Base-by-base conservation (phyloP, 2,113 vertebrate genomes). In the Numida meleagris region DNA sequence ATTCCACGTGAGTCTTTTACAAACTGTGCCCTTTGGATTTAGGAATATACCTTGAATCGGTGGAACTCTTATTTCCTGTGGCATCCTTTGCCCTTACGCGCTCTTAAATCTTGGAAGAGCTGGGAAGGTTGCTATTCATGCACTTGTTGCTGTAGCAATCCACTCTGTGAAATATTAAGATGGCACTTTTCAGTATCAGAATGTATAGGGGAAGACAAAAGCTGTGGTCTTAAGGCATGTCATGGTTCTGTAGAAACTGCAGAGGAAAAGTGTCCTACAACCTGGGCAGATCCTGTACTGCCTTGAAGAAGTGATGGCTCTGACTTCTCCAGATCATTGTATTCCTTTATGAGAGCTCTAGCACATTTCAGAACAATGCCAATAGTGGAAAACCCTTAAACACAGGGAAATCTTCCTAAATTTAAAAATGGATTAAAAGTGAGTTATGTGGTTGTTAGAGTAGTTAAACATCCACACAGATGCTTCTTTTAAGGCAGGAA, bases 401-500 rank as follows among this genome's bases (percentile, higher is more conserved):
- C 25, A 82, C 45, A 6, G 40, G 43, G 73, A 91, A 73, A 70
- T 86, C 24, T 29, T 96, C 50, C 63, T 78, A 29, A 70, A 68
- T 94, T 65, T 87, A 84, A 58, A 90, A 91, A 79, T 17, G 75
- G 46, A 65, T 93, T 51, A 82, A 92, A 93, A 73, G 16, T 86
- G 51, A 94, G 57, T 77, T 65, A 71, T 48, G 12, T 70, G 72
- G 53, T 91, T 55, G 50, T 59, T 82, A 83, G 76, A 94, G 70
- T 66, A 88, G 79, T 78, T 86, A 86, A 94, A 83, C 65, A 90
- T 81, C 46, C 65, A 59, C 78, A 86, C 79, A 93, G 85, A 86
- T 67, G 65, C 86, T 97, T 89, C 82, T 82, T 85, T 58, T 90
- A 94, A 94, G 63, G 85, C 93, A 93, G 75, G 81, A 36, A 61